Conservation (phyloP, 2,113 vertebrate species). For the Willisornis vidua region DNA sequence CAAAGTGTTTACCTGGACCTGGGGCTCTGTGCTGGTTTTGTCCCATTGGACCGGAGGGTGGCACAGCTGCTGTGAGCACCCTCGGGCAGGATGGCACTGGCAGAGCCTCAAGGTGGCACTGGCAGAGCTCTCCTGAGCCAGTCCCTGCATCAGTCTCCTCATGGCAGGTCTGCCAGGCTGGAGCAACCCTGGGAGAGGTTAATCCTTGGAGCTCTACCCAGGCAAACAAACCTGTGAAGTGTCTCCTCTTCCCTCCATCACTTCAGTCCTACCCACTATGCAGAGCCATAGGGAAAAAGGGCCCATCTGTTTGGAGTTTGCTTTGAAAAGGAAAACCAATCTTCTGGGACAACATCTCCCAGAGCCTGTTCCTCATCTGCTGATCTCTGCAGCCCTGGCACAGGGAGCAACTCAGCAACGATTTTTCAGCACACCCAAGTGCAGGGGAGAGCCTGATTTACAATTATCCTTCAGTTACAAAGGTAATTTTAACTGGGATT, state of each 20-base stretch:
- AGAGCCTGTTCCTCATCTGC: constrained; percentile 40
- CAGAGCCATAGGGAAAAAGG: neutral
- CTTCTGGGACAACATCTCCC: constrained; percentile 26
- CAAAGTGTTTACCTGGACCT: neutral
- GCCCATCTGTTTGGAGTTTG: constrained; percentile 74
- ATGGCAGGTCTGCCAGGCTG: neutral
- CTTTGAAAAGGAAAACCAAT: constrained; percentile 40
- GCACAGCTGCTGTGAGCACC: neutral
- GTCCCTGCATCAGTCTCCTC: neutral
- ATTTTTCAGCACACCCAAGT: constrained; percentile 38
- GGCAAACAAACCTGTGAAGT: neutral
- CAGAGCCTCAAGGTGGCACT: neutral
- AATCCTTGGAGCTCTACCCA: neutral
- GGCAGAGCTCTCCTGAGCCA: neutral
- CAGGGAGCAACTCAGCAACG: neutral
- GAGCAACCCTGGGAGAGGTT: neutral
- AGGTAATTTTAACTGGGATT: constrained; percentile 72
- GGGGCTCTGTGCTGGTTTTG: neutral
- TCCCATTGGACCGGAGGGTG: accelerated
- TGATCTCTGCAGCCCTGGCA: constrained; percentile 33
- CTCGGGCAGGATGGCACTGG: accelerated
- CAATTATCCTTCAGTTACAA: constrained; percentile 69
- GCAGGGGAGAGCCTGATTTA: constrained; percentile 41
- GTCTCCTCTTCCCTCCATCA: neutral
- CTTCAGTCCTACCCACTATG: neutral